phyloP scores from a whole-genome alignment of 1,140 invertebrate genomes.

The Ostrea edulis region DNA sequence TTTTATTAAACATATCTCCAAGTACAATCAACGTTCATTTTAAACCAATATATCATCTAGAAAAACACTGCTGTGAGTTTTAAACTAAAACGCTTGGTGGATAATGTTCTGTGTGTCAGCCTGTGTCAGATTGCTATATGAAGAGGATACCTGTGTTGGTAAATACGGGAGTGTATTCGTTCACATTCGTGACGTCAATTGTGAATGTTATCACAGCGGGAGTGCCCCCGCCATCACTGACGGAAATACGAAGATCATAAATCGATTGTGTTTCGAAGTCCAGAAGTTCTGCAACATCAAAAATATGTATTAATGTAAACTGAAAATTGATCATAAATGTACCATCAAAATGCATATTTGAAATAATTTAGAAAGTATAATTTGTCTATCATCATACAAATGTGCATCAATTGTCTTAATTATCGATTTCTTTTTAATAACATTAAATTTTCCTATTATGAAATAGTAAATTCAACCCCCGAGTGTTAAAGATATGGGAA shows the following conservation, averaged over 20 bases:
- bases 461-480: too few relatives aligned
- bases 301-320: not conserved
- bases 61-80: not conserved
- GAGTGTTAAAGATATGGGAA: too few relatives aligned
- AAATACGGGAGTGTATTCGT: not conserved
- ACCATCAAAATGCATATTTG: too few relatives aligned
- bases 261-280: conserved; percentile 9
- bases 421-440: too few relatives aligned
- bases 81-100: not conserved
- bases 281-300: conserved; percentile 1
- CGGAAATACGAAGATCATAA: conserved; percentile 3
- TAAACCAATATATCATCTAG: not conserved
- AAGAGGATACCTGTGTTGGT: not conserved
- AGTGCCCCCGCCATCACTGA: not conserved
- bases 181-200: not conserved
- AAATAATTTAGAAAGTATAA: too few relatives aligned
- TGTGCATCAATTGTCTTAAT: too few relatives aligned
- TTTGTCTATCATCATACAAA: too few relatives aligned
- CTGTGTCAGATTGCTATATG: too few relatives aligned
- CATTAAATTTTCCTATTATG: too few relatives aligned
- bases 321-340: not conserved
- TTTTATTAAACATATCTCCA: not conserved
- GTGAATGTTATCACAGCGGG: not conserved
- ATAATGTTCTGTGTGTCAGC: not conserved
- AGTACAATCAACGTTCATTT: not conserved